A percentile compares a stretch with the other conserved stretches of the same genome.
phyloP scores from a whole-genome alignment of 2,888 invertebrate genomes.

The Salpingus planirostris region DNA sequence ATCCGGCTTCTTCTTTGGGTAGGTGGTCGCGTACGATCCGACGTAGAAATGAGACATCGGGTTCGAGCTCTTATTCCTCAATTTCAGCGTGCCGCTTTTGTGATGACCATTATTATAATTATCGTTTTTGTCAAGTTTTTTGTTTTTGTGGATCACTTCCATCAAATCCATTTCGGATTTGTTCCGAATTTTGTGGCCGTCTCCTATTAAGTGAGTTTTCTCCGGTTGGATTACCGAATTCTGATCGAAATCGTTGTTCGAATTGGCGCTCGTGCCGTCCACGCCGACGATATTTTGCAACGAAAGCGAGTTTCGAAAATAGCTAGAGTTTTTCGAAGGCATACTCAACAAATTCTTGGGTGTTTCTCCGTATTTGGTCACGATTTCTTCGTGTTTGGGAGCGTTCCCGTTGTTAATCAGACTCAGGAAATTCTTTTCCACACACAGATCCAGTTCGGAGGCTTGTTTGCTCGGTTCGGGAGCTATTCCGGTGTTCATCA shows the following conservation, averaged over 20 bases:
- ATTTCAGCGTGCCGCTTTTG: conserved; percentile 9
- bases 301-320: conserved; percentile 30
- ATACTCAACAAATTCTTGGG: conserved; percentile 6
- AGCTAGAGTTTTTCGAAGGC: conserved; percentile 20
- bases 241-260: conserved; percentile 41
- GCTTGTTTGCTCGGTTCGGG: conserved; percentile 10
- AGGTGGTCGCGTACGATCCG: no score
- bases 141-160: conserved; percentile 33
- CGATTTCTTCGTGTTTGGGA: conserved; percentile 30
- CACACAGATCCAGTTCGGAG: conserved; percentile 20
- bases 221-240: conserved; percentile 38
- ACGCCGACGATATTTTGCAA: conserved; percentile 35
- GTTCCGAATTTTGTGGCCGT: conserved; percentile 23
- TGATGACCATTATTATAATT: conserved; percentile 23
- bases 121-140: conserved; percentile 26
- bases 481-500: neutral
- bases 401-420: conserved; percentile 18
- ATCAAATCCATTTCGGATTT: conserved; percentile 38
- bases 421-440: conserved; percentile 24
- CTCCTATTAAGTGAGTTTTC: conserved; percentile 28
- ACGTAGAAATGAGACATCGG: conserved; percentile 48
- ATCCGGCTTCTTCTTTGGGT: no score
- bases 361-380: conserved; percentile 32
- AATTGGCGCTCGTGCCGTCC: conserved; percentile 29
- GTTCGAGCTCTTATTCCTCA: conserved; percentile 52